Evolutionary conservation across 2,888 invertebrate genomes (phyloP).

Genomic region (Melinopterus prodromus): DNA sequence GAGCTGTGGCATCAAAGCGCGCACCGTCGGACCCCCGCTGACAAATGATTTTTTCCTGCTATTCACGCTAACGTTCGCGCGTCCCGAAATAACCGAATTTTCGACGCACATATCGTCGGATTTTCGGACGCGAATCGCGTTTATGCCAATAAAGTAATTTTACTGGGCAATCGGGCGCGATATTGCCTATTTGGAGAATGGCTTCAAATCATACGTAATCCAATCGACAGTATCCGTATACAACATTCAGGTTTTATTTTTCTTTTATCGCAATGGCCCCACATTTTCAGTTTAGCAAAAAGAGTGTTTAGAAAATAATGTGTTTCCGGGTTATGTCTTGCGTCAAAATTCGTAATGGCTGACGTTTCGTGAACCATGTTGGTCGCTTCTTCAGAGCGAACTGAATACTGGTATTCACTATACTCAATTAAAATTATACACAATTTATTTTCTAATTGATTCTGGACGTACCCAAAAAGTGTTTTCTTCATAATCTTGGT

Average conservation of each 20-base stretch:
- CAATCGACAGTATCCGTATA: background rate
- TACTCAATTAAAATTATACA: no score
- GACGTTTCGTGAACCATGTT: no score
- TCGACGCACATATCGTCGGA: background rate
- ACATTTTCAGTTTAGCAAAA: background rate
- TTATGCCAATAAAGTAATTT: conserved; percentile 7
- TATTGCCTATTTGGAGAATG: background rate
- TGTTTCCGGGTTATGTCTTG: background rate
- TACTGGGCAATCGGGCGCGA: background rate
- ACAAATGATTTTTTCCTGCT: background rate
- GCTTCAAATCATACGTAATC: background rate
- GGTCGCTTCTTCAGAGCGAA: no score
- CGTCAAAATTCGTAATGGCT: no score
- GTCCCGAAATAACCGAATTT: conserved; percentile 12
- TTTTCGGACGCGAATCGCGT: background rate
- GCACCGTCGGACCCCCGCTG: conserved; percentile 24
- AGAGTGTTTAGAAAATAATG: background rate
- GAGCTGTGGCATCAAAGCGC: conserved; percentile 42
- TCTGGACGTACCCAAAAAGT: no score
- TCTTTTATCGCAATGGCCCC: background rate
- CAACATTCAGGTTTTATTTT: background rate
- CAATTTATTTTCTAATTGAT: no score
- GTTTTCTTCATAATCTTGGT: no score
- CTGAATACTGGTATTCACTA: no score
- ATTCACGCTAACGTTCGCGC: conserved; percentile 5